Evolutionary conservation across 2,113 vertebrate genomes (phyloP).

Genomic region (Notarius quadriscutis): DNA sequence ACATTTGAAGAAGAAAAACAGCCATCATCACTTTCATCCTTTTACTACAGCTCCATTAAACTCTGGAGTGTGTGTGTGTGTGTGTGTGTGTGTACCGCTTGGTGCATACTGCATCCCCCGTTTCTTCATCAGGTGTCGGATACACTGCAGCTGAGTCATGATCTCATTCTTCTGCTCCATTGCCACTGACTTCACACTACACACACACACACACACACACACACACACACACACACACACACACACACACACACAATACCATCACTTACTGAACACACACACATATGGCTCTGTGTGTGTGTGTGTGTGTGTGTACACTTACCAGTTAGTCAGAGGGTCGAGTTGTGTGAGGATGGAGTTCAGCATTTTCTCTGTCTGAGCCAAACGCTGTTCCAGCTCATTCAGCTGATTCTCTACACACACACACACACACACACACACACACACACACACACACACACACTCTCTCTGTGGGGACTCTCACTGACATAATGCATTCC

Average conservation of each 20-base stretch:
- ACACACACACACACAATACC: slow-evolving; percentile 15
- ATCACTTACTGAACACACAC: not conserved
- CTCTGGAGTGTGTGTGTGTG: not conserved
- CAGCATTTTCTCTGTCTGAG: slow-evolving; percentile 88
- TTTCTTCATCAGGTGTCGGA: slow-evolving; percentile 87
- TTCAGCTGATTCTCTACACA: slow-evolving; percentile 82
- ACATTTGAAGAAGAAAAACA: too few species aligned
- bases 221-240: slow-evolving; percentile 27
- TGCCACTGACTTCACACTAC: slow-evolving; percentile 84
- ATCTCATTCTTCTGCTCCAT: slow-evolving; percentile 90
- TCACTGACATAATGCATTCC: too few species aligned
- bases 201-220: slow-evolving; percentile 36
- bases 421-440: slow-evolving; percentile 32
- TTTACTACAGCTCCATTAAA: too few species aligned
- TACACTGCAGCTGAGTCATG: slow-evolving; percentile 87
- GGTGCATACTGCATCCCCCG: slow-evolving; percentile 84
- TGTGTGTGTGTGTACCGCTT: slow-evolving; percentile 64
- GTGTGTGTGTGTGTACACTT: slow-evolving; percentile 50
- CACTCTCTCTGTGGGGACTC: too few species aligned
- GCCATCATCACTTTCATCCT: too few species aligned
- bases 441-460: slow-evolving; percentile 29
- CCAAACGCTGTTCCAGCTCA: slow-evolving; percentile 83
- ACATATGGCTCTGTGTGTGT: not conserved
- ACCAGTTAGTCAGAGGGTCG: slow-evolving; percentile 90
- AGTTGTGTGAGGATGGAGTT: slow-evolving; percentile 88